Evolutionary conservation across 2,888 invertebrate genomes (phyloP), one percentile per base, ranked within the genome.

Genomic region (Ctena decussata): DNA sequence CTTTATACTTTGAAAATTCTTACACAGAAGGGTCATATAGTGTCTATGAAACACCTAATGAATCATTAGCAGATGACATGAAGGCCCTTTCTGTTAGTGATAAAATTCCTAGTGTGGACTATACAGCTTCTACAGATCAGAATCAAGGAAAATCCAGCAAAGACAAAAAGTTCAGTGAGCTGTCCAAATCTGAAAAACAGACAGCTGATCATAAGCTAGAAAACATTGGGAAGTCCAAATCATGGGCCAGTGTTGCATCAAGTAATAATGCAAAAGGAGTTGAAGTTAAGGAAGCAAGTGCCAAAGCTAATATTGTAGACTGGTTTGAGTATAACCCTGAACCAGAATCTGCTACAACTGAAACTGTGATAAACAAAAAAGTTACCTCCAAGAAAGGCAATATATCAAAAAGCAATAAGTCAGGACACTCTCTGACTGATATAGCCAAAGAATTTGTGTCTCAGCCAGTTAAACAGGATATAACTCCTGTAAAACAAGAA

Each of bases 241-340:
- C 65, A 11, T 65, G 53, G 49, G 46, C 73, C 0, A 65, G 65
- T 65, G 65, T 65, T 35, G 65, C 65, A 15, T 35, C 35, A 12
- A 74, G 49, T 49, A 21, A n/a, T 30, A 72, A 72, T 27, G 73
- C 21, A 15, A 74, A 49, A 32, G 49, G 49, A 49, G 32, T 49
- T 21, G 73, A 46, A 35, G 53, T 49, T 5, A 46, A 24, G n/a
- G 53, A 53, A n/a, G 1, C 53, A 12, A 49, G 37, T 49, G 49
- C 32, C 35, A 53, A 49, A 44, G 78, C 73, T 32, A 86, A 80
- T 77, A 75, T 88, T 78, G 88, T 89, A 21, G 89, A 89, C 60
- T 89, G 89, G 89, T 89, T 89, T 81, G 89, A 89, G 60, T 89
- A 86, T 83, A 84, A 83, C 24, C 86, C 89, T 21, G 60, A 80